Evolutionary conservation across 2,113 vertebrate species (phyloP), one percentile per base, ranked within the genome.

Genomic region (Ciconia maguari): DNA sequence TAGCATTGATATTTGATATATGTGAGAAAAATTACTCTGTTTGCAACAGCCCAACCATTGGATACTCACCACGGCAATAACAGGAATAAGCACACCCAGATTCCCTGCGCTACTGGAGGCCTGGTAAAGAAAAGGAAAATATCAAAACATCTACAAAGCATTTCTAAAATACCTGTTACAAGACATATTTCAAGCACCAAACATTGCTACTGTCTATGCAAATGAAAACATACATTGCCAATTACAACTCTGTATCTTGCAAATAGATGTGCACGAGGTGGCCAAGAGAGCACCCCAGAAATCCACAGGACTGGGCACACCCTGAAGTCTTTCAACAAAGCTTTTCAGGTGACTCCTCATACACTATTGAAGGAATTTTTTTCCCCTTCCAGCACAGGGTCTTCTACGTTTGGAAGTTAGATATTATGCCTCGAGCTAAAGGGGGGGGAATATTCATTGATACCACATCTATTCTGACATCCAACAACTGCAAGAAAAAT

Each of bases 101-200:
- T 99, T 99, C 17, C 99, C 99, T 12, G 99, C 99, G 2, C 99
- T 99, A 85, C 99, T 99, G 25, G 99, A 99, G 60, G 99, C 99
- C 99, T 99, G 83, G 13, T 93, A 95, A 83, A 88, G 60, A 89
- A 97, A 97, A 75, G 32, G 16, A 46, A 54, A 6, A n/a, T 20
- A 66, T 29, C 58, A 72, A 83, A 88, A 62, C n/a, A 57, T 13
- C 41, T 27, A 52, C 17, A 72, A 79, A 83, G 10, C 24, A 80
- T 57, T 77, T 87, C n/a, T 66, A 6, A 91, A 91, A 36, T 27
- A 66, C 36, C 44, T 74, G 32, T 34, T 72, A 6, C 5, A 74
- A 11, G 15, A 65, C 1, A 1, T 17, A 60, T 44, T 91, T 82
- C 44, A 52, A 76, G 26, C n/a, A 86, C 26, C 62, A 81, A 52